Evolutionary conservation across 1,140 invertebrate genomes (phyloP).

Genomic region (Popillia japonica): DNA sequence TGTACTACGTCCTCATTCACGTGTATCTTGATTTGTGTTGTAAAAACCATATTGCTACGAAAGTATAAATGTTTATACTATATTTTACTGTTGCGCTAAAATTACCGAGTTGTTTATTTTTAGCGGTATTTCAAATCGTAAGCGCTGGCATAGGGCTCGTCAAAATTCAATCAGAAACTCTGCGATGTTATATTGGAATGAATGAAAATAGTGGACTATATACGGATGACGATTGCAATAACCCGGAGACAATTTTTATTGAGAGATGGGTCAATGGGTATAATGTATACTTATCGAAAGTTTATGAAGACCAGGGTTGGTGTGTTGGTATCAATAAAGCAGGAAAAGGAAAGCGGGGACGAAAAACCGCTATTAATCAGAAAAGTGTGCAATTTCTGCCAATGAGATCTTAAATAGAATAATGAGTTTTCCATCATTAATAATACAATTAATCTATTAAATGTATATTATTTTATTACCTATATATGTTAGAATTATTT

Average conservation of each 20-base stretch:
- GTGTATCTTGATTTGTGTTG: background rate
- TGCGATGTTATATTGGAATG: background rate
- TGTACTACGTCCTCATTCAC: background rate
- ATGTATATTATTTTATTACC: too few species aligned
- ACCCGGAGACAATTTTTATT: background rate
- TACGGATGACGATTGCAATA: background rate
- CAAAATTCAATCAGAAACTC: background rate
- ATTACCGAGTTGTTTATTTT: conserved; percentile 2
- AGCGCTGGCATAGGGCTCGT: background rate
- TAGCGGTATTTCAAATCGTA: conserved; percentile 21
- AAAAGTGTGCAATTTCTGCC: conserved; percentile 17
- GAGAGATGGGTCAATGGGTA: background rate
- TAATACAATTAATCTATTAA: too few species aligned
- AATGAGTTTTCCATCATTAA: too few species aligned
- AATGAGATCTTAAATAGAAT: background rate
- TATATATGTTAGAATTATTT: too few species aligned
- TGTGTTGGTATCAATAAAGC: conserved; percentile 11
- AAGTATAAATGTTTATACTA: background rate
- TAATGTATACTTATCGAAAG: conserved; percentile 3
- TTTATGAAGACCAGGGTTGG: background rate
- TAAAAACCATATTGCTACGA: background rate
- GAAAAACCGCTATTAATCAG: conserved; percentile 4
- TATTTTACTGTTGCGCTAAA: background rate
- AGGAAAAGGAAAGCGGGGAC: background rate
- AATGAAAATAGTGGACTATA: background rate